Conservation (phyloP, 2,888 invertebrate genomes). For the Dasypolia templi region DNA sequence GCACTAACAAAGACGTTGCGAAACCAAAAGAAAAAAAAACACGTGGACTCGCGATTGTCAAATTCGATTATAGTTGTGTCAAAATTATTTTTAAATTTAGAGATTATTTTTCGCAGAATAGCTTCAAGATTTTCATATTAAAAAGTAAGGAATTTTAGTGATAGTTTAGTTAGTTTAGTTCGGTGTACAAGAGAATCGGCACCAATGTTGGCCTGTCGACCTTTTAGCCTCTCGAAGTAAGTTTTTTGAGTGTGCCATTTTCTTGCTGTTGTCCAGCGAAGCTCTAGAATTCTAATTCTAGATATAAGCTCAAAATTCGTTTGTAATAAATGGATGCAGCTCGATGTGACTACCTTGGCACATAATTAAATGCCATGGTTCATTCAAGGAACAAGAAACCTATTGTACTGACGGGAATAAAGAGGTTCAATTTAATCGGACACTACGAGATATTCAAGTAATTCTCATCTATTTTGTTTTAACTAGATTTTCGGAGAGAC, state of each 20-base stretch:
- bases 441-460: neutral
- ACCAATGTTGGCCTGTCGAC: neutral
- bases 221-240: neutral
- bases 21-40: too few species aligned
- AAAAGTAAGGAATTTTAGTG: too few species aligned
- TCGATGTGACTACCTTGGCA: neutral
- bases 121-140: too few species aligned
- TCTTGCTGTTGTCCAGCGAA: neutral
- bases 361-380: slow-evolving; percentile 1
- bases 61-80: too few species aligned
- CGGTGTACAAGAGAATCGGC: too few species aligned
- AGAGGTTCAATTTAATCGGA: neutral
- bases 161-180: too few species aligned
- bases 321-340: neutral
- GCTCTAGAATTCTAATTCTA: neutral
- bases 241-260: neutral
- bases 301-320: neutral
- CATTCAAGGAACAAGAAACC: neutral
- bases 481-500: neutral
- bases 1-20: too few species aligned
- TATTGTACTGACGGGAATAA: neutral
- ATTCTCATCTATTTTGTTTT: neutral
- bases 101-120: too few species aligned
- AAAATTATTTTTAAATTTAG: too few species aligned
- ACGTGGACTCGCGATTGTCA: too few species aligned